Base-by-base conservation (phyloP, 2,797 vertebrate genomes). In the Tangara arthus region DNA sequence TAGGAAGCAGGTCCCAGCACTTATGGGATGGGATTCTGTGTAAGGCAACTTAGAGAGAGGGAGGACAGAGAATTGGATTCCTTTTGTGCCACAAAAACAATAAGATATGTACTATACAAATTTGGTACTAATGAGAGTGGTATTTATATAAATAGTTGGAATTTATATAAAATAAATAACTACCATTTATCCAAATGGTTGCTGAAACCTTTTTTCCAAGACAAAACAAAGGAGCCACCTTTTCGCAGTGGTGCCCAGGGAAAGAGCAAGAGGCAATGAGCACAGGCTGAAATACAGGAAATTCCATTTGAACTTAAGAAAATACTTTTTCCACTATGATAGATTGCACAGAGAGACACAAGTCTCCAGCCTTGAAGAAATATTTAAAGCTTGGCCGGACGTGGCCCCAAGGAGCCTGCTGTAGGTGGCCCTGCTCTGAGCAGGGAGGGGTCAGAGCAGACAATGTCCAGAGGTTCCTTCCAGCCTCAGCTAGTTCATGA, bases 221-320 rank as follows among this genome's bases (percentile, higher is more conserved):
- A 8, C 14, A 5, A 22, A 68, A 9, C 6, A 46, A 12, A 37
- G 30, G 22, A 59, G 59, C 24, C 10, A 23, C 30, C 23, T 44
- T 56, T 77, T 35, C 0, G 0, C 72, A 24, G 21, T 16, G 15
- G 24, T 53, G 26, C 52, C 52, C 39, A 46, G 13, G 18, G 27
- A 71, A 65, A 65, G 39, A 22, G 27, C 26, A 53, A 55, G 34
- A 72, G 3, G 27, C 59, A 72, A 53, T 0, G 8, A 84, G 34
- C 39, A n/a, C 26, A 53, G 39, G 22, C 52, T 60, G 26, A 78
- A 90, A 75, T 14, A 57, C 11, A 37, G 34, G 30, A 79, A 85
- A 81, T 68, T 30, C 41, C 68, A 34, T 49, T 35, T 78, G 19
- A 63, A 35, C 32, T 66, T 50, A 35, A 64, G 23, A 68, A 66